Evolutionary conservation across 2,888 invertebrate genomes (phyloP), one percentile per base, ranked within the genome.

Genomic region (Caenorhabditis sulstoni): DNA sequence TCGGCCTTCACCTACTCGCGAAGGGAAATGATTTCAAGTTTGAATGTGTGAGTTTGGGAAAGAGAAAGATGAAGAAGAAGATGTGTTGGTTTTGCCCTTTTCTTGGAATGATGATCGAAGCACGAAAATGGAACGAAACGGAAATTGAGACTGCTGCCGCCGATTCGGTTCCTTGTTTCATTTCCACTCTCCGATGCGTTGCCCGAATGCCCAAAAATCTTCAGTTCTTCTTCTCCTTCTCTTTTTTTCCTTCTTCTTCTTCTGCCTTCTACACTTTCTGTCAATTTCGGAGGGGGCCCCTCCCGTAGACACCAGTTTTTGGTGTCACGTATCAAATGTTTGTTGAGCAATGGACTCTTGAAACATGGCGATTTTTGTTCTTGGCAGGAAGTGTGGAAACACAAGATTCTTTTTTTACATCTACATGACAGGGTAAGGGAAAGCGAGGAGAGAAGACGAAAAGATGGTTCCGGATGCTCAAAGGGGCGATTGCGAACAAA

Each of bases 1-100:
- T 85, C 85, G 20, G 86, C 87, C 16, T 87, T 87, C 76, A 85
- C 89, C 37, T 90, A 87, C 75, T 86, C 87, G 3, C 71, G 88
- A 8, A 79, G 83, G 14, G 83, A 83, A 29, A 88, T 90, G 89
- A 82, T 84, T 45, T 87, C 87, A 1, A 88, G 88, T 41, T 66
- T 89, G 61, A 89, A 89, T 75, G 79, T 85, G 81, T 89, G 79
- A 73, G 81, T 78, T 39, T 35, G 29, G 16, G 14, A 22, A 8
- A 1, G 16, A 59, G 44, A n/a, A 23, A 22, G 53, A n/a, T n/a
- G n/a, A n/a, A n/a, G n/a, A n/a, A n/a, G n/a, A n/a, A n/a, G n/a
- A n/a, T n/a, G n/a, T n/a, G n/a, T n/a, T n/a, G n/a, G n/a, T n/a
- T n/a, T n/a, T 55, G 22, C 55, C 57, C 47, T 55, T 67, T 64